Base-by-base conservation (phyloP, 1,140 invertebrate species). In the Xylocopa sonorina region DNA sequence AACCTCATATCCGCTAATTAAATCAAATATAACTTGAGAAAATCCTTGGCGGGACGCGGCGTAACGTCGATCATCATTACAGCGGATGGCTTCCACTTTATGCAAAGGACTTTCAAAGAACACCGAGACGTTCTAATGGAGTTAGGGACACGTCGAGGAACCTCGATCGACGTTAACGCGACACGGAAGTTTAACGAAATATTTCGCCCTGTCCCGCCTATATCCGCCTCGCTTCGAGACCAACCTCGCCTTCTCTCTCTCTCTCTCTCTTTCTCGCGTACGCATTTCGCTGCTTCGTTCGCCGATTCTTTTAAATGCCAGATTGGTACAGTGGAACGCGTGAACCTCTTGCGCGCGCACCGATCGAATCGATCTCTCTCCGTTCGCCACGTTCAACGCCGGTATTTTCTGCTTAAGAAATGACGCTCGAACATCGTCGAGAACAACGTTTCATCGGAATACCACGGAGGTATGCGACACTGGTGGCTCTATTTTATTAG, bases 1-100 rank as follows among this genome's bases (percentile, higher is more conserved):
- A 71, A 69, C 75, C 77, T 73, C 68, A 64, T 78, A 78, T 78
- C 68, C 68, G 34, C 68, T 78, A 78, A 78, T 78, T 78, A 73
- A 78, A 78, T 72, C 58, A 72, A 78, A 73, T 73, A 73, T 78
- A 78, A 78, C 68, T 78, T 63, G 16, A 32, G 34, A 58, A 55
- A 73, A 73, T 41, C 48, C 57, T 69, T 29, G 57, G 32, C 29
- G 32, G 38, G 34, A 34, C 41, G 53, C 41, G 74, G 55, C 51
- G 64, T 57, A 72, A 78, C 50, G 77, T 71, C 69, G 77, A 78
- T 78, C 77, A 78, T 78, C 77, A 48, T 78, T 78, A 78, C 69
- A 58, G 18, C 29, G 62, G 50, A 62, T 62, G 58, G 60, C 60
- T 78, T 64, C 68, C 63, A 64, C 68, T 78, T 73, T 78, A 78